Base-by-base conservation (phyloP, 1,140 invertebrate genomes). In the Melanaphis sacchari region DNA sequence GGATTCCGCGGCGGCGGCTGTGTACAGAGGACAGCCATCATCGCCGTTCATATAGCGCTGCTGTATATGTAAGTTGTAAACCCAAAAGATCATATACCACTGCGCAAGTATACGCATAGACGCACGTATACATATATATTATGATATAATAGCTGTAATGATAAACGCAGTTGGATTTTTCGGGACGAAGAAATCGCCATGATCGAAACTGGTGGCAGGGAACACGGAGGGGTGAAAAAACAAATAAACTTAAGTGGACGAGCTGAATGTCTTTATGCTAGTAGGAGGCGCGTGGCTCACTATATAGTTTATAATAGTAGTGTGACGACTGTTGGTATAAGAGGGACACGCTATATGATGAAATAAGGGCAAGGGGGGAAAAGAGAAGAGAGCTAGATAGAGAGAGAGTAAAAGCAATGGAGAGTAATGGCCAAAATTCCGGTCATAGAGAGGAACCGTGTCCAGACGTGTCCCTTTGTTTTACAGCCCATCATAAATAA, bases 401-500 rank as follows among this genome's bases (percentile, higher is more conserved):
- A 46, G 11, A 43, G 40, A 81, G 90, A 26, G n/a, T 8, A 41
- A 43, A 43, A 5, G 59, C 40, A 7, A 24, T 2, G n/a, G 59
- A 91, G 90, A 91, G 41, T 91, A 81, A 92, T 92, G 91, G 43
- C 91, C 43, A 36, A 84, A 92, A 92, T 84, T 84, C 43, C 91
- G 91, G 91, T 38, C 43, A 15, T 66, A 49, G 38, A 92, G 11
- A 92, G 22, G 66, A 40, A 91, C 41, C 41, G 22, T 43, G 41
- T 91, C 54, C 59, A 82, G 41, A 46, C 91, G 43, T 84, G 91
- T 84, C 91, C 91, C 66, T 92, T 92, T 92, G 91, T 92, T 92
- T 92, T 81, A 92, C 91, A 31, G 91, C 31, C 91, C 26, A 92
- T 84, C 59, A 92, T 92, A 92, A 92, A 92, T 92, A 81, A 92